A percentile compares a stretch with the other conserved stretches of the same genome.
Evolutionary conservation across 2,888 invertebrate species (phyloP).

Genomic region (Epiblema foenella): DNA sequence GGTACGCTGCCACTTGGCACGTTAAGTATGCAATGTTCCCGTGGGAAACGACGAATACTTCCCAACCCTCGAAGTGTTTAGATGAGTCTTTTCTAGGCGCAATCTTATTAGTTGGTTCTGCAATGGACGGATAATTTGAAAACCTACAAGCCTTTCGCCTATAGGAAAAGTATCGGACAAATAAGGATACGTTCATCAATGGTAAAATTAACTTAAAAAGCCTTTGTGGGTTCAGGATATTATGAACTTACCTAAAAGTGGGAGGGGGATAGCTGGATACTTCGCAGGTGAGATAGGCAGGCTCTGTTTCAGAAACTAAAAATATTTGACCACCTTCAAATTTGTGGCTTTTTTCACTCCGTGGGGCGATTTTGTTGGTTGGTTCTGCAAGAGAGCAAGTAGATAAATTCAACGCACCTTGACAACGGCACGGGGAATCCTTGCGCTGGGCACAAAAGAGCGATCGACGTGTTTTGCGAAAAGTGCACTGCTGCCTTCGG

Average conservation of each 20-base stretch:
- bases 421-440: slow-evolving; percentile 86
- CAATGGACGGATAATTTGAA: slow-evolving; percentile 52
- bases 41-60: slow-evolving; percentile 83
- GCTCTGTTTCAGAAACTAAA: slow-evolving; percentile 63
- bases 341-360: slow-evolving; percentile 76
- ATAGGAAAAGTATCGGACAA: slow-evolving; percentile 23
- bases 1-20: slow-evolving; percentile 89
- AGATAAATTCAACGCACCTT: slow-evolving; percentile 82
- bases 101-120: slow-evolving; percentile 86
- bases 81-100: slow-evolving; percentile 84
- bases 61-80: slow-evolving; percentile 87
- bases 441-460: slow-evolving; percentile 82
- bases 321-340: slow-evolving; percentile 76
- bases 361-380: slow-evolving; percentile 87
- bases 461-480: slow-evolving; percentile 67
- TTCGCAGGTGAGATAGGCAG: slow-evolving; percentile 80
- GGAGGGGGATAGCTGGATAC: slow-evolving; percentile 84
- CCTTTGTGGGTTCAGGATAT: not conserved
- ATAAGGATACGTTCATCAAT: not conserved
- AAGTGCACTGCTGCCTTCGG: slow-evolving; percentile 77
- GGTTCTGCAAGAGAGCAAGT: slow-evolving; percentile 86
- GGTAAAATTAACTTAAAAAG: not conserved
- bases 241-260: slow-evolving; percentile 72
- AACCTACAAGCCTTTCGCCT: slow-evolving; percentile 27
- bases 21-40: slow-evolving; percentile 85